Evolutionary conservation across 2,888 invertebrate genomes (phyloP), one percentile per base, ranked within the genome.

Genomic region (Microchrysa polita): DNA sequence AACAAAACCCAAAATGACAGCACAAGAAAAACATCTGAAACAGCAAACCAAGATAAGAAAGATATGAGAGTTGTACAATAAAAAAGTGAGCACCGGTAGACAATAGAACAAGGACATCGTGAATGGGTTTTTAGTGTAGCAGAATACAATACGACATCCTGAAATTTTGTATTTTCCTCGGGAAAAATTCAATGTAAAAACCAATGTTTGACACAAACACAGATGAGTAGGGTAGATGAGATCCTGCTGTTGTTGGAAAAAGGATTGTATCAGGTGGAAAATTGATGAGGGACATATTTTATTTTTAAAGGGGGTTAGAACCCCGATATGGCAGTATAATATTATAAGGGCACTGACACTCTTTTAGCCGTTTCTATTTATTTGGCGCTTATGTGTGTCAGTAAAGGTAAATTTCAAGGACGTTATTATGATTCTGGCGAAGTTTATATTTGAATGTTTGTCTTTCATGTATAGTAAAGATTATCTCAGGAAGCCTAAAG

Each of bases 41-140:
- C 53, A 27, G 67, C 53, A 67, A 67, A 67, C 52, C 52, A 27
- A 67, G 67, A 67, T 67, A 67, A 67, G 53, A 20, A 67, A 67
- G 67, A 67, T 67, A 67, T 67, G 67, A 67, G 67, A 67, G 67
- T 67, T 67, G 53, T 40, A 61, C 61, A 61, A 61, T 67, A 67
- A 67, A 67, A 52, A 48, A 52, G n/a, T n/a, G n/a, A n/a, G n/a
- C n/a, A n/a, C n/a, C 48, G 18, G 48, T 20, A 48, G 23, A 65
- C 67, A 67, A 67, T 20, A 53, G 67, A 53, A 27, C 67, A 67
- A 52, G 67, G 34, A 67, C 52, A 52, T 67, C 53, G 16, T 52
- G 27, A 61, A 61, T 61, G 61, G 40, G 61, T 61, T 61, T 61
- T 61, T 61, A 61, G 61, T 61, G 61, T 34, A 40, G 61, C 61